Conservation (phyloP, 35 echinoderm and acorn worm genomes). For the Heliocidaris tuberculata region DNA sequence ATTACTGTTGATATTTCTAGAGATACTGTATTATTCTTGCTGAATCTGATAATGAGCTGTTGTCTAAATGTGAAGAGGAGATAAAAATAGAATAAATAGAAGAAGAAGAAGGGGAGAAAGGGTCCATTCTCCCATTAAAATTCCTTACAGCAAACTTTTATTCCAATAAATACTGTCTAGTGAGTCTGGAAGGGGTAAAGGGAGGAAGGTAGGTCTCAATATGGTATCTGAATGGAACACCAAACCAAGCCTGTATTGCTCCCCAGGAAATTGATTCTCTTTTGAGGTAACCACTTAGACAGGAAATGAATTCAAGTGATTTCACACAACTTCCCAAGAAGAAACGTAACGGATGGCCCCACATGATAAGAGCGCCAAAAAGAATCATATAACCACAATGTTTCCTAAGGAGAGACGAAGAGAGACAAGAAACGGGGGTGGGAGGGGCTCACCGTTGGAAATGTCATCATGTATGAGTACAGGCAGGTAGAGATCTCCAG, state of each 20-base stretch:
- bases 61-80: too few species aligned
- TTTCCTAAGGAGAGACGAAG: background rate
- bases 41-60: too few species aligned
- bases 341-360: background rate
- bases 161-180: too few species aligned
- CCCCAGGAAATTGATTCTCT: background rate
- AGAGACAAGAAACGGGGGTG: background rate
- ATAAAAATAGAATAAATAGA: too few species aligned
- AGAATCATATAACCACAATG: background rate
- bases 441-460: background rate
- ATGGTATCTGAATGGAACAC: background rate
- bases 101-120: too few species aligned
- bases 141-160: too few species aligned
- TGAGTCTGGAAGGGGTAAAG: background rate
- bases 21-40: too few species aligned
- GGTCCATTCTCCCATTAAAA: too few species aligned
- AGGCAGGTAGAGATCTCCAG: background rate
- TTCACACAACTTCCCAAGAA: background rate
- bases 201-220: background rate
- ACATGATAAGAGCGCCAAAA: background rate
- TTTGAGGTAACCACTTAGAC: background rate
- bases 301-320: slow-evolving; percentile 5
- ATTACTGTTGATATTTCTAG: too few species aligned
- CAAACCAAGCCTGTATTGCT: background rate
- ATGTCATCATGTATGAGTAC: background rate